A percentile compares a stretch with the other conserved stretches of the same genome.
phyloP scores from a whole-genome alignment of 2,888 invertebrate species.

The Plagiodera versicolora region DNA sequence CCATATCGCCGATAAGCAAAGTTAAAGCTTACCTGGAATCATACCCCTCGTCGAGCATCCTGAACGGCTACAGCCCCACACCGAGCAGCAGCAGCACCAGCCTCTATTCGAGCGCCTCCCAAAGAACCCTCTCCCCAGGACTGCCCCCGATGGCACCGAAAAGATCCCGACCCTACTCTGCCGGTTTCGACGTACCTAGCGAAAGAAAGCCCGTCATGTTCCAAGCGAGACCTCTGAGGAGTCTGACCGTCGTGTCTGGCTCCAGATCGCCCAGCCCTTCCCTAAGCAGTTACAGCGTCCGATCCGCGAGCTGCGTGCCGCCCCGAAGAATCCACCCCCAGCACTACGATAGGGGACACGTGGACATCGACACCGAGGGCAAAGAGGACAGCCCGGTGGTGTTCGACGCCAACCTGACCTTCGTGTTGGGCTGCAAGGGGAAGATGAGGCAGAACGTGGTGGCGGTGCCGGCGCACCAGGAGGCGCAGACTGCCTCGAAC shows the following conservation, averaged over 20 bases:
- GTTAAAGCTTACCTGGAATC: slow-evolving; percentile 29
- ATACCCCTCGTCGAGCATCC: slow-evolving; percentile 28
- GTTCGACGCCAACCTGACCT: slow-evolving; percentile 80
- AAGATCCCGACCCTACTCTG: slow-evolving; percentile 28
- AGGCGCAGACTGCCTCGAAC: slow-evolving; percentile 76
- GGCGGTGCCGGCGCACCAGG: slow-evolving; percentile 75
- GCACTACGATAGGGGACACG: slow-evolving; percentile 55
- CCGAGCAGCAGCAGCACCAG: slow-evolving; percentile 27
- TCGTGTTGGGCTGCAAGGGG: slow-evolving; percentile 73
- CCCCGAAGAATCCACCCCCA: slow-evolving; percentile 74
- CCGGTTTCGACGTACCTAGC: slow-evolving; percentile 38
- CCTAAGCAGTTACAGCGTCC: slow-evolving; percentile 23
- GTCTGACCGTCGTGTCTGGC: slow-evolving; percentile 43
- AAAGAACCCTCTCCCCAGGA: slow-evolving; percentile 11
- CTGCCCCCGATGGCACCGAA: slow-evolving; percentile 12
- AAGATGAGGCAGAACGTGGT: slow-evolving; percentile 69
- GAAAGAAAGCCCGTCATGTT: slow-evolving; percentile 42
- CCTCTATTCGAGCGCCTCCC: slow-evolving; percentile 20
- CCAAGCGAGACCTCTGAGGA: slow-evolving; percentile 53
- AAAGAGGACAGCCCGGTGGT: slow-evolving; percentile 78
- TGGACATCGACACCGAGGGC: slow-evolving; percentile 62
- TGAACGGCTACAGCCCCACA: slow-evolving; percentile 32
- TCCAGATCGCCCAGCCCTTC: slow-evolving; percentile 39
- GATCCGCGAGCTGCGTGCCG: slow-evolving; percentile 54
- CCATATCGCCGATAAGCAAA: slow-evolving; percentile 21